Evolutionary conservation across 2,113 vertebrate species (phyloP), one percentile per base, ranked within the genome.

Genomic region (Tor tambroides): DNA sequence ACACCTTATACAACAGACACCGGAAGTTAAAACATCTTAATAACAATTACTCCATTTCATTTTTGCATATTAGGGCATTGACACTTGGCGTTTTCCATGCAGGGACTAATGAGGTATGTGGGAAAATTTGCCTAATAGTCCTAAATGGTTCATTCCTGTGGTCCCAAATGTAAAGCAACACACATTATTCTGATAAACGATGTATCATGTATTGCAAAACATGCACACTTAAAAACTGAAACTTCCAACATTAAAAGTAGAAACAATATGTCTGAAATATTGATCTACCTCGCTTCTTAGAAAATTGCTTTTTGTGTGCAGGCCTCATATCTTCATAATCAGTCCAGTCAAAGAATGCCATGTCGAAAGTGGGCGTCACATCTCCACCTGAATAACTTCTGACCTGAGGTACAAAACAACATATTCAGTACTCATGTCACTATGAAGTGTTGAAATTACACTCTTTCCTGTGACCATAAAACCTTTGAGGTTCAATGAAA

Each of bases 271-370:
- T 9, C n/a, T 41, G 35, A n/a, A 32, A 17, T 5, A 41, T 30
- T 21, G 15, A 10, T 32, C 54, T 88, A 96, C 96, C 95, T 95
- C 94, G 96, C 91, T 94, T 95, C 88, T 94, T 93, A 30, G 91
- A 87, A 26, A 94, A 94, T 2, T 93, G 95, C 95, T 96, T 96
- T 89, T 92, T 93, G 15, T 96, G 94, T 1, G 93, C 94, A 1
- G 94, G 95, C 88, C 94, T 96, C 89, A 46, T 46, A 46, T 46
- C 43, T 46, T 46, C 43, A 46, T 46, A 46, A 46, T 46, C 43
- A 3, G 43, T 96, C 96, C 96, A 96, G 91, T 96, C 96, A 51
- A 96, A 96, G 78, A 96, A 92, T 14, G 94, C 89, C 96, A 96
- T 96, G 81, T 96, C 96, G 74, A 96, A 92, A 0, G 95, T 96